These are phyloP conservation scores for Cyprinodon diabolis DNA, from an alignment of 2,797 vertebrate species.

Conservation along the genomic window DNA sequence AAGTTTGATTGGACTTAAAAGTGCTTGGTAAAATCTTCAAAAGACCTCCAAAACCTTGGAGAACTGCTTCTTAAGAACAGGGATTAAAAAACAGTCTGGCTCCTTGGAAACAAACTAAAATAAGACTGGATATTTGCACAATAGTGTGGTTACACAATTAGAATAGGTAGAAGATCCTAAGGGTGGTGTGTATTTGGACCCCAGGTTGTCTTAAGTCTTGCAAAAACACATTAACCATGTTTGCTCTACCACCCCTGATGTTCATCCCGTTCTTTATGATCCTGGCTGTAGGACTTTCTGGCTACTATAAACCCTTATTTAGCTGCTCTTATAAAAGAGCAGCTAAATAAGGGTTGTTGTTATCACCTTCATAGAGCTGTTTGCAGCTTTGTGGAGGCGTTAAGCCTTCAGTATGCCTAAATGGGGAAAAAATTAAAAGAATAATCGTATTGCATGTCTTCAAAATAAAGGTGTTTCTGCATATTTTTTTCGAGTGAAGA, in stretches of 20 bases:
- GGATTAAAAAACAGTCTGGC: not conserved
- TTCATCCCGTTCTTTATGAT: not conserved
- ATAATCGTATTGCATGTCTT: not conserved
- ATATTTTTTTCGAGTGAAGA: not conserved
- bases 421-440: not conserved
- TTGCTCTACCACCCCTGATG: not conserved
- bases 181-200: not conserved
- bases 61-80: not conserved
- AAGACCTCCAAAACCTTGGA: not conserved
- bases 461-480: not conserved
- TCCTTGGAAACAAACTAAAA: not conserved
- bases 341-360: not conserved
- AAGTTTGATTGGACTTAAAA: not conserved
- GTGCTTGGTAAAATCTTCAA: not conserved
- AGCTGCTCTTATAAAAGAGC: not conserved
- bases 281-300: not conserved
- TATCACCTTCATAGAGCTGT: not conserved
- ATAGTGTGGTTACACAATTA: not conserved
- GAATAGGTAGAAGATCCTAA: not conserved
- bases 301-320: no score
- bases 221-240: not conserved
- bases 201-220: not conserved
- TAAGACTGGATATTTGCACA: not conserved
- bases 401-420: not conserved
- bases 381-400: not conserved